Base-by-base conservation (phyloP, 2,797 vertebrate species). In the Sebastes hopkinsi region DNA sequence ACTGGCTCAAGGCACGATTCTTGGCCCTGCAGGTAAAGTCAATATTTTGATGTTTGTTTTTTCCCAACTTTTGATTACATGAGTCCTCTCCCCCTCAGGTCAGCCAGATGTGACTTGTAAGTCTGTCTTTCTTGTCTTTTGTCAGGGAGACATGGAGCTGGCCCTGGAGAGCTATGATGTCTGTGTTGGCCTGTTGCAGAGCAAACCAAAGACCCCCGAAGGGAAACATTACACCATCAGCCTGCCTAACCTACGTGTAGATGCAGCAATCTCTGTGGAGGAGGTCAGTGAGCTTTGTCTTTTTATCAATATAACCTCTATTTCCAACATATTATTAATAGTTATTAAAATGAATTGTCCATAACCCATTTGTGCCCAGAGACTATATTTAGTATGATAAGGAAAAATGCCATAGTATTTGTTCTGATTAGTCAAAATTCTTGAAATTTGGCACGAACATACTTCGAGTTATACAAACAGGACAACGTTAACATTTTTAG, bases 1-100 rank as follows among this genome's bases (percentile, higher is more conserved):
- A 99, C 66, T 99, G 99, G 99, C 94, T 99, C 58, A 99, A 99
- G 89, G 98, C 98, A 11, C 95, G 98, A 2, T 98, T 97, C 68
- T 92, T 97, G 46, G 96, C 97, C 2, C 91, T 98, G 59, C 98
- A 99, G 97, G 99, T 98, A 88, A 73, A 62, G 29, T 56, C 18
- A n/a, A 10, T 11, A 5, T 32, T 29, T n/a, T 32, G 6, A 60
- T 18, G 54, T 67, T 36, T 38, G 18, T 65, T 65, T 30, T 25
- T 52, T 18, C 34, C 75, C 42, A 3, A 56, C 16, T 14, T 50
- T 34, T 74, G 5, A 54, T 32, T 30, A 1, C 2, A 8, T n/a
- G 1, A 46, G 16, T 29, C 23, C 3, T 73, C 64, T 61, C 29
- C 8, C 22, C 14, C 34, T 75, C 25, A n/a, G 8, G 30, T 67